Conservation (phyloP, 2,113 vertebrate genomes). For the Nothobranchius kuhntae region DNA sequence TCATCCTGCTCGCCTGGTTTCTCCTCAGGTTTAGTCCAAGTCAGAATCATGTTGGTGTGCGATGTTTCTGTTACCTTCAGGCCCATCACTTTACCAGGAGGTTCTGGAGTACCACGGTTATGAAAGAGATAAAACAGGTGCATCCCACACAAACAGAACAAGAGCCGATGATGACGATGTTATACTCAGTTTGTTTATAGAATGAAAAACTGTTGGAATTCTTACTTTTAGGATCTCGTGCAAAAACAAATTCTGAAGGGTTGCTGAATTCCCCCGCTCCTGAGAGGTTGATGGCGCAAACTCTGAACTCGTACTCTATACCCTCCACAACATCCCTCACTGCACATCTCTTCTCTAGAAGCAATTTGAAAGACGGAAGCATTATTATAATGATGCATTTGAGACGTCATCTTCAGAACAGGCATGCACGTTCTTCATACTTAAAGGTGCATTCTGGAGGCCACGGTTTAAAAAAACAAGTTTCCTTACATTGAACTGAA, state of each 20-base stretch:
- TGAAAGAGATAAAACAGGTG: not conserved
- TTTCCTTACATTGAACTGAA: no score
- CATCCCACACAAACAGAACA: no score
- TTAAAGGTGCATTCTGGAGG: no score
- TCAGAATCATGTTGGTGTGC: slow-evolving; percentile 80
- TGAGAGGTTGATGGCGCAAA: slow-evolving; percentile 84
- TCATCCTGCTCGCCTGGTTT: slow-evolving; percentile 70
- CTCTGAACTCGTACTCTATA: slow-evolving; percentile 88
- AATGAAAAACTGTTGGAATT: slow-evolving; percentile 5
- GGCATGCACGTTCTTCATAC: no score
- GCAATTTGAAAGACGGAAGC: not conserved
- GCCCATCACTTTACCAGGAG: slow-evolving; percentile 81
- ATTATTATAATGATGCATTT: not conserved
- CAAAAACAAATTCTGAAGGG: slow-evolving; percentile 80
- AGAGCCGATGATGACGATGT: not conserved
- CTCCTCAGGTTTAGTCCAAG: slow-evolving; percentile 82
- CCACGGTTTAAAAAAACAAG: no score
- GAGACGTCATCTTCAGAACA: not conserved
- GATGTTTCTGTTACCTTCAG: slow-evolving; percentile 83
- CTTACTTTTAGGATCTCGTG: slow-evolving; percentile 85
- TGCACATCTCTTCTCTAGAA: slow-evolving; percentile 80
- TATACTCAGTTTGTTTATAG: not conserved
- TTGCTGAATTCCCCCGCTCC: slow-evolving; percentile 84
- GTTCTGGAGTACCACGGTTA: slow-evolving; percentile 67
- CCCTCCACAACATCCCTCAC: slow-evolving; percentile 82